Conservation (phyloP, 2,888 invertebrate genomes). For the Polymixis flavicincta region DNA sequence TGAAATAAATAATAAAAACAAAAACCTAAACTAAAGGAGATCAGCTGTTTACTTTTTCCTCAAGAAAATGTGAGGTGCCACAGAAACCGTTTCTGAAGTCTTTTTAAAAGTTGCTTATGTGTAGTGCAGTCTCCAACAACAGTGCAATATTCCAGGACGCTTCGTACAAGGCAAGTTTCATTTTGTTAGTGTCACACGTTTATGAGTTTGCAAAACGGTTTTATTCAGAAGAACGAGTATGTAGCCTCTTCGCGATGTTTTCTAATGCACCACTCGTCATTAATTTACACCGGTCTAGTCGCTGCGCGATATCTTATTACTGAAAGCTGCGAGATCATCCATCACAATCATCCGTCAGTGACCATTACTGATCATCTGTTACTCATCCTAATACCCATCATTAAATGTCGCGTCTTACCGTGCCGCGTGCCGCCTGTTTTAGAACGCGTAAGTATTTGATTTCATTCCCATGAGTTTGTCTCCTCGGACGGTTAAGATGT, state of each 20-base stretch:
- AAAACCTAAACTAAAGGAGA: no score
- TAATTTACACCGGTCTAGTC: constrained; percentile 17
- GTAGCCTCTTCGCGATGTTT: neutral
- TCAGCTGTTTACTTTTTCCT: no score
- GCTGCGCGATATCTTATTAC: constrained; percentile 42
- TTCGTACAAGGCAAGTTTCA: no score
- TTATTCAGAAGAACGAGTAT: neutral
- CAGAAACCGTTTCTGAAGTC: no score
- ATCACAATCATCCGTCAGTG: constrained; percentile 15
- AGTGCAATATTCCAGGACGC: no score
- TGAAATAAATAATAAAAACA: no score
- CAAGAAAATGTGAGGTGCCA: no score
- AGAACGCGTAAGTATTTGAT: constrained; percentile 14
- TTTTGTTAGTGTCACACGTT: no score
- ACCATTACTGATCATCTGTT: constrained; percentile 32
- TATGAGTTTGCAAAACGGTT: neutral
- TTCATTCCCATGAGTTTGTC: constrained; percentile 39
- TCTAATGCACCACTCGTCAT: constrained; percentile 6
- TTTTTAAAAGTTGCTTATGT: no score
- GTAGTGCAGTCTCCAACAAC: no score
- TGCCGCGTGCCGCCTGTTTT: neutral
- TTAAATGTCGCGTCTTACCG: constrained; percentile 15
- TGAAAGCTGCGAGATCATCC: constrained; percentile 36
- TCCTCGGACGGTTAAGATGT: neutral
- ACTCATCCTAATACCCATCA: constrained; percentile 8